phyloP scores from a whole-genome alignment of 2,113 vertebrate species.

The Galbula dea region DNA sequence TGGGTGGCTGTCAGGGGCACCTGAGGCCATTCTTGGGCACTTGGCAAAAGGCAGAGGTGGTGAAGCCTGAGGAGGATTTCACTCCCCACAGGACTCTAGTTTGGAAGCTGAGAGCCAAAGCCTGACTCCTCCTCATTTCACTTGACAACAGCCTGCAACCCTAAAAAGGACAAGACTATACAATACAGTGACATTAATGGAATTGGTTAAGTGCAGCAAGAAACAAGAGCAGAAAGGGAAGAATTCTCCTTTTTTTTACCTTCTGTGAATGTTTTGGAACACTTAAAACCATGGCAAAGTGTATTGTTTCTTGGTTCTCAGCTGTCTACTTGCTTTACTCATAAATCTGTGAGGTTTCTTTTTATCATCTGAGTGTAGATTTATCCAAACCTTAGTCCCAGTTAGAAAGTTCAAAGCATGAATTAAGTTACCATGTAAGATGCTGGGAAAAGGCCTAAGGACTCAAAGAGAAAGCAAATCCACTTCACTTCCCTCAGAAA shows the following conservation, averaged over 20 bases:
- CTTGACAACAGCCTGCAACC: neutral
- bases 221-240: neutral
- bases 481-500: neutral
- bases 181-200: neutral
- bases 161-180: neutral
- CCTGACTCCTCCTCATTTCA: neutral
- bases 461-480: neutral
- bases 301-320: neutral
- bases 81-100: neutral
- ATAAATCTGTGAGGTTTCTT: neutral
- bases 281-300: fast-evolving
- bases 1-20: neutral
- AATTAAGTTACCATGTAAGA: neutral
- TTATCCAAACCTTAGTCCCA: neutral
- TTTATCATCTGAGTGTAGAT: neutral
- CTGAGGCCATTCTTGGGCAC: neutral
- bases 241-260: neutral
- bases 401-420: neutral
- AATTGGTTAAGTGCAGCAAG: neutral
- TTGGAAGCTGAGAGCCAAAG: neutral
- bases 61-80: neutral
- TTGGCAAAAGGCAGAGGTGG: neutral
- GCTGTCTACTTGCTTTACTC: neutral
- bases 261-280: neutral
- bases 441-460: neutral